Evolutionary conservation across 2,113 vertebrate species (phyloP).

Genomic region (Hucho hucho): DNA sequence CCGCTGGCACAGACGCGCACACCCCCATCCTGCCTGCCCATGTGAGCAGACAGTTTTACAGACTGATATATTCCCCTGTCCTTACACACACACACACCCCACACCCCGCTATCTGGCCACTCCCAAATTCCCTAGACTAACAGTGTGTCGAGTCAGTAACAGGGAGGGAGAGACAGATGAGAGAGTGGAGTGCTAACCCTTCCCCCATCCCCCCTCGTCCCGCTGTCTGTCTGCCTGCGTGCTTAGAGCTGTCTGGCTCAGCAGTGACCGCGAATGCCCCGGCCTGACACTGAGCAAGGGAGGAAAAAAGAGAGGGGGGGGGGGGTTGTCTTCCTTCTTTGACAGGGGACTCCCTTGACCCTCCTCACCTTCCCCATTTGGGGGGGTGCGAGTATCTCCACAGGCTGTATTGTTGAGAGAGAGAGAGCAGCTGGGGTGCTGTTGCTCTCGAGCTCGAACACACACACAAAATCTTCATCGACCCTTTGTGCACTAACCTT

Average conservation of each 20-base stretch:
- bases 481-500: too few species aligned
- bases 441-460: neutral
- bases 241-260: constrained; percentile 44
- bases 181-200: neutral
- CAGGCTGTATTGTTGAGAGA: neutral
- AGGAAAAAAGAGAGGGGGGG: constrained; percentile 11
- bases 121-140: constrained; percentile 42
- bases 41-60: constrained; percentile 16
- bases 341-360: constrained; percentile 25
- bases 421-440: neutral
- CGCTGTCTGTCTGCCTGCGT: constrained; percentile 5
- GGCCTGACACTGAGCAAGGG: constrained; percentile 8
- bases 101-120: constrained; percentile 58
- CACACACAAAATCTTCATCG: neutral
- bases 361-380: neutral
- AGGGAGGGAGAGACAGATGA: neutral
- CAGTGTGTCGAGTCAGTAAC: neutral
- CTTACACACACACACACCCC: constrained; percentile 44
- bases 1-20: constrained; percentile 12
- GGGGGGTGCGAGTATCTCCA: too few species aligned
- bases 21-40: constrained; percentile 6
- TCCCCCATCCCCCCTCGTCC: neutral
- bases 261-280: constrained; percentile 28
- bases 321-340: constrained; percentile 5
- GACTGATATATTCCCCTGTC: constrained; percentile 26